Base-by-base conservation (phyloP, 2,113 vertebrate species). In the Galemys pyrenaicus region DNA sequence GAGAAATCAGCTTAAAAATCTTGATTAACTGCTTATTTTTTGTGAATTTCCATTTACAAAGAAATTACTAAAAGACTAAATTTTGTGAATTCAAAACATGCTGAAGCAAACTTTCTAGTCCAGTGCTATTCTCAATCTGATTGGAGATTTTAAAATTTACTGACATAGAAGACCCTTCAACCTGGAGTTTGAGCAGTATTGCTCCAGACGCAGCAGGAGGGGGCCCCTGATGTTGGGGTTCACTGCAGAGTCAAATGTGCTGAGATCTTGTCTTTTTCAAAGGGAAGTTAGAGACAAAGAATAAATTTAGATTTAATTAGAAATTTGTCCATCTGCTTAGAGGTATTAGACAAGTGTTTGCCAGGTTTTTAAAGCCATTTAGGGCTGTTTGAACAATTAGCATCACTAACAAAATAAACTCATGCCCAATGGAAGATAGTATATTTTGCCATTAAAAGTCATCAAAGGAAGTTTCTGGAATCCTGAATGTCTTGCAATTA, bases 251-350 rank as follows among this genome's bases (percentile, higher is more conserved):
- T 81, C 91, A 70, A 68, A 51, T 62, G 35, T 5, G 0, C 41
- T 7, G 20, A 46, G 62, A 79, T 37, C 79, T 75, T 20, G 35
- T 46, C 78, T 78, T 87, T 70, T 58, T 86, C 78, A 8, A 3
- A 64, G 91, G 56, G 39, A 93, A 94, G 82, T 74, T 26, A 67
- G 39, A 83, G 58, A 51, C 91, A 80, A 94, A 84, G 94, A 97
- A 97, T 96, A 97, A 97, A 96, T 97, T 97, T 94, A 92, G 94
- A 95, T 96, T 95, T 91, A 95, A 97, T 96, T 96, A 97, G 94
- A 91, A 97, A 92, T 96, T 85, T 97, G 89, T 95, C 94, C 96
- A 97, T 97, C 95, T 97, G 96, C 86, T 96, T 82, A 30, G 91
- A 92, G 68, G 91, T 91, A 95, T 92, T 75, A 95, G 88, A 79